These are phyloP conservation scores for Aphidius gifuensis DNA, from an alignment of 1,140 invertebrate species.

Conservation along the genomic window DNA sequence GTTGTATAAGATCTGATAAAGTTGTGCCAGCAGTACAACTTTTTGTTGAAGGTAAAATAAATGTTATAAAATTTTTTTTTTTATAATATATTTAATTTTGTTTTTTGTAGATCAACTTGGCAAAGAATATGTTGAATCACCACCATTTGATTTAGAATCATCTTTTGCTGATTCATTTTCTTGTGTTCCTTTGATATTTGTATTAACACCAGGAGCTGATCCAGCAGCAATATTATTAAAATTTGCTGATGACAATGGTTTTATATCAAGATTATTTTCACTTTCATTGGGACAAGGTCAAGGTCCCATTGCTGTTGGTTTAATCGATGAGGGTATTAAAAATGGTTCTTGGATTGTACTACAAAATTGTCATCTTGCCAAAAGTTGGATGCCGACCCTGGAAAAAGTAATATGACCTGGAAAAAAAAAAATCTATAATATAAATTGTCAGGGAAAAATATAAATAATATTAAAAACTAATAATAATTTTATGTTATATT, in stretches of 20 bases:
- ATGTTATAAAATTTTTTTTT: not conserved
- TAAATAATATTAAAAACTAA: constrained; percentile 13
- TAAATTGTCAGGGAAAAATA: constrained; percentile 20
- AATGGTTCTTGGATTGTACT: constrained; percentile 91
- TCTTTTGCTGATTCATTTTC: constrained; percentile 82
- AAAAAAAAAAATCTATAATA: not conserved
- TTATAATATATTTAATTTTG: constrained; percentile 2
- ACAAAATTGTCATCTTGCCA: constrained; percentile 94
- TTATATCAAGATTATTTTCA: constrained; percentile 76
- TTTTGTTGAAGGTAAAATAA: constrained; percentile 67
- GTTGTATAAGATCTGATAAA: constrained; percentile 86
- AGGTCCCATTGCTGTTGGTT: constrained; percentile 79
- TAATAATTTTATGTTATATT: not conserved
- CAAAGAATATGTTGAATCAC: constrained; percentile 77
- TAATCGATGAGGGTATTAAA: constrained; percentile 82
- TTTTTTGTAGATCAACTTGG: constrained; percentile 54
- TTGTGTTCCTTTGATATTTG: constrained; percentile 82
- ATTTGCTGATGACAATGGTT: constrained; percentile 89
- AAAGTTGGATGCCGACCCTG: constrained; percentile 85
- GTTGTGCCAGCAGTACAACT: constrained; percentile 78
- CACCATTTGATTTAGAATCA: constrained; percentile 83
- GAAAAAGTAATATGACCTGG: constrained; percentile 59
- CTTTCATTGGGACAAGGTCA: constrained; percentile 92
- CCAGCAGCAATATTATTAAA: constrained; percentile 80
- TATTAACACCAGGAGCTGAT: constrained; percentile 88